Conservation (phyloP, 2,888 invertebrate genomes). For the Malachius bipustulatus region DNA sequence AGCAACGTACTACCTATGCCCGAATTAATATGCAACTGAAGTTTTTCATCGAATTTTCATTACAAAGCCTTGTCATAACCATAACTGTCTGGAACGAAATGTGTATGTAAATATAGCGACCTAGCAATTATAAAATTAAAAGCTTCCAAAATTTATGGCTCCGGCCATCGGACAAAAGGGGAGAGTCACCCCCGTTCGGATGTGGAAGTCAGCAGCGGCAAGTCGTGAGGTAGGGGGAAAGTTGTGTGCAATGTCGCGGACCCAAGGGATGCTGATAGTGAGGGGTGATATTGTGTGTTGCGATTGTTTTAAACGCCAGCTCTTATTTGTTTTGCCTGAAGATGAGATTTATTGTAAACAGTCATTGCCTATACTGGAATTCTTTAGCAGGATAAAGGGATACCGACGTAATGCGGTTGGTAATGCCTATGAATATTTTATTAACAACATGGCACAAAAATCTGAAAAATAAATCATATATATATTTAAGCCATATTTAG, state of each 20-base stretch:
- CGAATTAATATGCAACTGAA: not conserved
- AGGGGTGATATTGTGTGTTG: not conserved
- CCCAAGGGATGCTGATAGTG: conserved; percentile 2
- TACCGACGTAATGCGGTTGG: too few relatives aligned
- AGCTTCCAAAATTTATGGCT: conserved; percentile 28
- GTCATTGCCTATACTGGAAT: too few relatives aligned
- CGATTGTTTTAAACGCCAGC: conserved; percentile 2
- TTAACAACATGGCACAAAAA: too few relatives aligned
- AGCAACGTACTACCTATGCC: too few relatives aligned
- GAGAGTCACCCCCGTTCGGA: not conserved
- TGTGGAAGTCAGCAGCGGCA: not conserved
- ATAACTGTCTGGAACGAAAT: conserved; percentile 8
- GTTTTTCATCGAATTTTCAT: conserved; percentile 1
- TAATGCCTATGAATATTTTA: too few relatives aligned
- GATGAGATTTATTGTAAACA: too few relatives aligned
- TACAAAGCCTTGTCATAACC: conserved; percentile 1
- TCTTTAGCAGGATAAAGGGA: too few relatives aligned
- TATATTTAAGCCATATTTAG: too few relatives aligned
- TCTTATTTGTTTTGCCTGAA: not conserved
- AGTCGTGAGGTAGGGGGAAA: not conserved
- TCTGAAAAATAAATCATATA: too few relatives aligned
- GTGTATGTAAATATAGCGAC: conserved; percentile 26
- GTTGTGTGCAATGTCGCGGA: conserved; percentile 2
- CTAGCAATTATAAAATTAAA: conserved; percentile 31
- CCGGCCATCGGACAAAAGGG: conserved; percentile 5